Evolutionary conservation across 2,797 vertebrate genomes (phyloP).

Genomic region (Tragelaphus oryx): DNA sequence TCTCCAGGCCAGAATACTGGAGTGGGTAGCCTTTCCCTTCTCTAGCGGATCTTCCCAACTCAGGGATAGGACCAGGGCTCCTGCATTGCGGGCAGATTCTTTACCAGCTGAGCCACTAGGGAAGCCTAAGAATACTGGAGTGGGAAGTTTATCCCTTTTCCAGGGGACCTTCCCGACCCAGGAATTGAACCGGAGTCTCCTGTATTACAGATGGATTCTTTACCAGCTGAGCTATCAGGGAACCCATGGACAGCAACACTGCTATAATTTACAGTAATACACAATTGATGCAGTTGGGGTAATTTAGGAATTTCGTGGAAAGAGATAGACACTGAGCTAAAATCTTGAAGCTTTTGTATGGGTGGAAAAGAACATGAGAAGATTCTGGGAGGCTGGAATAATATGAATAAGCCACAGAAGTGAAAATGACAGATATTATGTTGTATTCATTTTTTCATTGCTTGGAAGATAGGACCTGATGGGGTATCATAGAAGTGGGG

Average conservation of each 20-base stretch:
- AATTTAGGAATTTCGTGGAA: background rate
- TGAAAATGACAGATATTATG: background rate
- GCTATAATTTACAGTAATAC: background rate
- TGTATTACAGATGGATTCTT: background rate
- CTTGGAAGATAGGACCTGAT: background rate
- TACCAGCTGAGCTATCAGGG: background rate
- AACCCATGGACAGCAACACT: background rate
- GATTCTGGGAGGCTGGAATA: background rate
- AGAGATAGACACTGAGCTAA: background rate
- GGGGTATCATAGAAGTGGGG: background rate
- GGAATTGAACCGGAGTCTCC: fast-evolving
- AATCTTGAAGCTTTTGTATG: background rate
- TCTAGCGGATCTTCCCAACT: background rate
- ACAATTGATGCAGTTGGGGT: background rate
- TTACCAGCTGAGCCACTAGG: background rate
- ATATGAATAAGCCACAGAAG: background rate
- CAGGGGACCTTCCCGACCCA: background rate
- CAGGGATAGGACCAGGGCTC: background rate
- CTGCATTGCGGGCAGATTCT: fast-evolving
- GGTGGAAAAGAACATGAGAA: background rate
- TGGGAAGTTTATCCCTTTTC: background rate
- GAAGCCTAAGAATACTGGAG: background rate
- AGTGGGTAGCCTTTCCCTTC: background rate
- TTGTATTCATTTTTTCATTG: background rate
- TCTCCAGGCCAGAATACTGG: background rate